Conservation (phyloP, 2,888 invertebrate species). For the Sceliomorpha sp. region DNA sequence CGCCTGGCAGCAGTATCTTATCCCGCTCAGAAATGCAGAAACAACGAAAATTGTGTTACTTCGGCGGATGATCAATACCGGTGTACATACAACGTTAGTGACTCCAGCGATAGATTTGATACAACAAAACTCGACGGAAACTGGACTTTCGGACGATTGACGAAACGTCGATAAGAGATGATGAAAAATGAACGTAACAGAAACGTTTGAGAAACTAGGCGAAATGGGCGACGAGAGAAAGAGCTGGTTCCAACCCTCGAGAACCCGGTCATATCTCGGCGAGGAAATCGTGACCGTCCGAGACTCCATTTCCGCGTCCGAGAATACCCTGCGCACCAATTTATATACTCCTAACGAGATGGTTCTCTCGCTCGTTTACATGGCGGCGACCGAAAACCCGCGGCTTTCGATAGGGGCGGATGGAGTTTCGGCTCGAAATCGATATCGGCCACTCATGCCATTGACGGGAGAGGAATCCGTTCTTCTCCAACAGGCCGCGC, state of each 20-base stretch:
- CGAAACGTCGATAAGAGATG: slow-evolving; percentile 33
- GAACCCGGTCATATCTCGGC: slow-evolving; percentile 75
- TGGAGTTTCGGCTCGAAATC: slow-evolving; percentile 45
- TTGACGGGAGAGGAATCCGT: slow-evolving; percentile 6
- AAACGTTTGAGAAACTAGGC: slow-evolving; percentile 10
- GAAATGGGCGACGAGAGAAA: slow-evolving; percentile 45
- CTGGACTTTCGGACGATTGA: slow-evolving; percentile 52
- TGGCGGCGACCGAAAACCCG: slow-evolving; percentile 64
- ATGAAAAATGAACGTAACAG: slow-evolving; percentile 28
- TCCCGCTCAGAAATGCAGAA: too few relatives aligned
- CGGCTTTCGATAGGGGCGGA: slow-evolving; percentile 25
- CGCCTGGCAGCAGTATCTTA: too few relatives aligned
- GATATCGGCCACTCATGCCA: slow-evolving; percentile 40
- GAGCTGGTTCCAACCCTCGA: slow-evolving; percentile 63
- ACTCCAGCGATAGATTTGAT: too few relatives aligned
- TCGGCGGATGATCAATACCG: too few relatives aligned
- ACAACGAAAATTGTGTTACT: too few relatives aligned
- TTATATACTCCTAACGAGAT: slow-evolving; percentile 74
- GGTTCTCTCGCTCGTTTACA: slow-evolving; percentile 72
- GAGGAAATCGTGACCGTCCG: slow-evolving; percentile 75
- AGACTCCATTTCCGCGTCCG: slow-evolving; percentile 79
- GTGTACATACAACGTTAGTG: too few relatives aligned
- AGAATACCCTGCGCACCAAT: slow-evolving; percentile 69
- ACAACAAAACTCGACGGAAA: slow-evolving; percentile 41
- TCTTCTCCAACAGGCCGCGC: too few relatives aligned